Conservation (phyloP, 2,113 vertebrate species). For the Anguilla japonica region DNA sequence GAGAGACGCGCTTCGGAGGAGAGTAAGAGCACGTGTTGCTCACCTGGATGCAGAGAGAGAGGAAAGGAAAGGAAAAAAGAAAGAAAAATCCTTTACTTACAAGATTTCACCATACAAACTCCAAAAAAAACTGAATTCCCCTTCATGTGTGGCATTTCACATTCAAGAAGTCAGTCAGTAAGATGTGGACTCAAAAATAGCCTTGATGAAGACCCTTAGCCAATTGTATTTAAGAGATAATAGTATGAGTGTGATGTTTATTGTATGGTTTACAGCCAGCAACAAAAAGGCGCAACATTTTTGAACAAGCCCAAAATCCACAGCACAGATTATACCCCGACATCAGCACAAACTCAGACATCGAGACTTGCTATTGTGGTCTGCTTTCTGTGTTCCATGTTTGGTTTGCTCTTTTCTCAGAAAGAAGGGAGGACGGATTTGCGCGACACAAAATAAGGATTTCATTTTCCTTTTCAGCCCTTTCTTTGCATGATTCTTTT, state of each 20-base stretch:
- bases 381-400: background rate
- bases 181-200: background rate
- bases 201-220: background rate
- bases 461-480: background rate
- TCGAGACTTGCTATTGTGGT: background rate
- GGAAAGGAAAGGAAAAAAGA: background rate
- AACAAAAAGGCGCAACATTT: background rate
- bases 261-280: background rate
- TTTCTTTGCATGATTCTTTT: conserved; percentile 38
- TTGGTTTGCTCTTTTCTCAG: background rate
- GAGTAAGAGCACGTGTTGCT: conserved; percentile 76
- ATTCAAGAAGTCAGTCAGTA: too few relatives aligned
- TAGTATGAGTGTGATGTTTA: background rate
- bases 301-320: background rate
- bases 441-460: conserved; percentile 59
- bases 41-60: conserved; percentile 70
- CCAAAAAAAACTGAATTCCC: background rate
- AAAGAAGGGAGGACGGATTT: conserved; percentile 45
- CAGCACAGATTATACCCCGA: background rate
- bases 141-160: background rate
- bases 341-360: background rate
- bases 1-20: conserved; percentile 76
- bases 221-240: background rate
- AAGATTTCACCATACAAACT: too few relatives aligned
- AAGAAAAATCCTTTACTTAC: background rate